Base-by-base conservation (phyloP, 37 sponge, comb jelly and placozoan species). In the Crambe crambe region DNA sequence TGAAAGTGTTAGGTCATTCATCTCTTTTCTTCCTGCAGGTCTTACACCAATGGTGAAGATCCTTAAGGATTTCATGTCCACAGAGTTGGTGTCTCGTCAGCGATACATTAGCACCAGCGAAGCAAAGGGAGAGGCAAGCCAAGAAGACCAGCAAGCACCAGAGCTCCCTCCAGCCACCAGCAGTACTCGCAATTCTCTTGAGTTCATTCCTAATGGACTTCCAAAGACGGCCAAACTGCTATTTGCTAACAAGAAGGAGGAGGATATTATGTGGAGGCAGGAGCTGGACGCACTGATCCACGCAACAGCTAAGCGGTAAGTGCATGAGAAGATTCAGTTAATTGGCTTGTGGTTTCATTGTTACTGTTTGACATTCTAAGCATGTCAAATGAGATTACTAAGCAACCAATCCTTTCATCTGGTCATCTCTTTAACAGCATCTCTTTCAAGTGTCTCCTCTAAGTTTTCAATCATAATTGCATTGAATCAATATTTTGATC, bases 41-140 rank as follows among this genome's bases (percentile, higher is more conserved):
- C 75, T 94, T 43, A 94, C 95, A 40, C 95, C 95, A 25, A 94
- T 94, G 95, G 77, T 82, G 20, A 72, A 62, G 66, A 37, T 94
- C 10, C 77, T 84, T 26, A 42, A 73, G 8, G 79, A 81, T 25
- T 37, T 80, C 44, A 8, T 74, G 15, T 40, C 57, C 2, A 39
- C 58, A 23, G 65, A 77, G 39, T 65, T 77, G 0, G 44, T 41
- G 1, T 2, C 25, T 39, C 42, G 64, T 3, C 37, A 56, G 26
- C 66, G 56, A 8, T 23, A 8, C n/a, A 27, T 27, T n/a, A 67
- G 78, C 37, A 65, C 15, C 40, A 34, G 74, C 36, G 39, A 38
- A 9, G 42, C 56, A 30, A 54, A 1, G 10, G 43, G 43, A 26
- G 71, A 70, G 43, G 23, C 56, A 29, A 42, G 36, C 9, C 36